Base-by-base conservation (phyloP, 2,888 invertebrate genomes). In the Eupithecia exiguata region DNA sequence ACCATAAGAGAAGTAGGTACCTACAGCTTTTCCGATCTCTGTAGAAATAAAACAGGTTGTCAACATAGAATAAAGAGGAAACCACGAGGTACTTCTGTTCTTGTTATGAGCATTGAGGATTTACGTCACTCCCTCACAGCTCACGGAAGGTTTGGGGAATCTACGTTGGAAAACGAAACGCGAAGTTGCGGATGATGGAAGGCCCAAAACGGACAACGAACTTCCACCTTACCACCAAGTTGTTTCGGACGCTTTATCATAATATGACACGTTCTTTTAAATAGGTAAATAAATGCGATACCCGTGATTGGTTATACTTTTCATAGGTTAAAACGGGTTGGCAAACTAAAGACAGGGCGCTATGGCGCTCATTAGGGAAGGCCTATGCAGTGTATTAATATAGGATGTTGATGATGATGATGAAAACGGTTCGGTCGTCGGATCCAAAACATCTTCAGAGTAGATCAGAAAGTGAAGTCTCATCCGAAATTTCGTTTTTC, bases 51-150 rank as follows among this genome's bases (percentile, higher is more conserved):
- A 43, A 49, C n/a, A 53, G 53, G 5, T 12, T 12, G 53, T 53
- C 53, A 53, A 21, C 21, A 25, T 25, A 53, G 10, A 12, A 53
- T 62, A 35, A 18, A 38, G 36, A n/a, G 36, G 36, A 63, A 36
- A 63, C n/a, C n/a, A n/a, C n/a, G n/a, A n/a, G n/a, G 63, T 38
- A 63, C 35, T 36, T 76, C 7, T 61, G 25, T 69, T 74, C 71
- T 74, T 76, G 71, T 72, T 76, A 69, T 77, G 77, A 40, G 81
- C 79, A 82, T 87, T 83, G 77, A 40, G 81, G 79, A 82, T 87
- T 83, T 87, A 80, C 88, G 88, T 90, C 88, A 89, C 76, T 70
- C 76, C 75, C 76, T 70, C 76, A 75, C 67, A 79, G 80, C 77
- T 71, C 74, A 78, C 79, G 78, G 81, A 75, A 77, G 68, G 49